Conservation (phyloP, 2,888 invertebrate genomes). For the Parnassius smintheus region DNA sequence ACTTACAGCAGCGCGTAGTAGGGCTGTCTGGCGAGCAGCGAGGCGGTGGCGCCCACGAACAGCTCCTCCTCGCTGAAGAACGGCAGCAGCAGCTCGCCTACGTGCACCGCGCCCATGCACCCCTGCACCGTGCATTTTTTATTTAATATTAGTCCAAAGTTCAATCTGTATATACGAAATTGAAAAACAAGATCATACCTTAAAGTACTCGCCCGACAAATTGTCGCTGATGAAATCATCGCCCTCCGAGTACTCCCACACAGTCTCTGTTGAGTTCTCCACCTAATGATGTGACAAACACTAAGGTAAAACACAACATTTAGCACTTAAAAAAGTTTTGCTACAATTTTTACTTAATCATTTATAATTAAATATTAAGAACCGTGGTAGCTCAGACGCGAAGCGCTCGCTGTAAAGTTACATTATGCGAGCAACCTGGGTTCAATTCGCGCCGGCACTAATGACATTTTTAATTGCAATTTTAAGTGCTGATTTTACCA, state of each 20-base stretch:
- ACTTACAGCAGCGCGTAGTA: constrained; percentile 65
- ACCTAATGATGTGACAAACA: constrained; percentile 40
- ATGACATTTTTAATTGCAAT: no score
- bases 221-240: constrained; percentile 63
- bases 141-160: no score
- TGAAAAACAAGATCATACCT: constrained; percentile 44
- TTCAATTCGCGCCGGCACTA: no score
- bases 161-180: no score
- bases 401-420: no score
- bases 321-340: no score
- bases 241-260: constrained; percentile 62
- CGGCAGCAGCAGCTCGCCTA: constrained; percentile 91
- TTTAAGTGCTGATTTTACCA: no score
- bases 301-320: neutral
- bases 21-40: constrained; percentile 66
- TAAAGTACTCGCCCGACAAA: constrained; percentile 69
- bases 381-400: no score
- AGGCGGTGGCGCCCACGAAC: constrained; percentile 80
- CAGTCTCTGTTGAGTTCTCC: constrained; percentile 59
- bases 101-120: constrained; percentile 92
- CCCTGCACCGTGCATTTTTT: constrained; percentile 78
- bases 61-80: constrained; percentile 90
- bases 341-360: no score
- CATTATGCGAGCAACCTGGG: no score
- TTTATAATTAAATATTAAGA: no score